Evolutionary conservation across 2,113 vertebrate species (phyloP), one percentile per base, ranked within the genome.

Genomic region (Sapayoa aenigma): DNA sequence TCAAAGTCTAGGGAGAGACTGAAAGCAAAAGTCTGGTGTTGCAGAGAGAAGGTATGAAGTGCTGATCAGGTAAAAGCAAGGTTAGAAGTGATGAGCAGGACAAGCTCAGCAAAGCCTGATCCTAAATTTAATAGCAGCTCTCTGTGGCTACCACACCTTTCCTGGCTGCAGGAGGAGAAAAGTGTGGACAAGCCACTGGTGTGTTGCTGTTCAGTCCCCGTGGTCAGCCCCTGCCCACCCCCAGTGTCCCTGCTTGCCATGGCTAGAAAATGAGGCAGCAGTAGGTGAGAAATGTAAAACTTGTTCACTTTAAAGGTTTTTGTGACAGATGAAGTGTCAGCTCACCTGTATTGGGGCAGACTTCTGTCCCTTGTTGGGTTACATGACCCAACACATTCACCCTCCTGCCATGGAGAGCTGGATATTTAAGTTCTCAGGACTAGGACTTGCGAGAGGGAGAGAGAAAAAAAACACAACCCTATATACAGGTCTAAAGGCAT

Each of bases 21-120:
- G 81, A 63, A 66, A 93, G 39, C 49, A 66, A 72, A 83, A 60
- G 37, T 31, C 84, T 87, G 74, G 46, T 67, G 33, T 46, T 87
- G 81, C 89, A 93, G 53, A 73, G 53, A 23, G 84, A 50, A 94
- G 53, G 41, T 79, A 49, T 76, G 60, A 87, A 78, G 73, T 58
- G 87, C 87, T 84, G 87, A 91, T 73, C 53, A 73, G 84, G 73
- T 87, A 87, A 93, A 87, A 79, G 18, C 49, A 53, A 89, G 49
- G 44, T 44, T 79, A 76, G 42, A 91, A 96, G 66, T 55, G 69
- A 87, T 68, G 71, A 87, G 60, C 30, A 53, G 80, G 73, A 56
- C 77, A 81, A 91, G 30, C 39, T 85, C 74, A 69, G 73, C 77
- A 78, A 52, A 89, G 63, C 68, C 71, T 85, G 74, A 84, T 73